Conservation (phyloP, 2,113 vertebrate genomes). For the Fulmarus glacialis region DNA sequence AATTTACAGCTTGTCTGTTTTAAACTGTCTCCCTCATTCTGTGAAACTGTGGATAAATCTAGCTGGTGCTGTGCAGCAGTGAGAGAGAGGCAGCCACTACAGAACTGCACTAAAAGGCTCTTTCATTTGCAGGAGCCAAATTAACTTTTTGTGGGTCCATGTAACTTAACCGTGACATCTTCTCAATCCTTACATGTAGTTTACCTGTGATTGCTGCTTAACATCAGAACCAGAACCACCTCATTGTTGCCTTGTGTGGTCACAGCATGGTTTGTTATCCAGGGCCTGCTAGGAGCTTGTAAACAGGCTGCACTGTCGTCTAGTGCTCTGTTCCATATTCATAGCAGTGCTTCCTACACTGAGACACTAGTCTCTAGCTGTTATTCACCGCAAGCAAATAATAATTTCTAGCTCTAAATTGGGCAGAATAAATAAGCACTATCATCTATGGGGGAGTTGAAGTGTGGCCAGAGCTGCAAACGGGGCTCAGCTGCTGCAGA, state of each 20-base stretch:
- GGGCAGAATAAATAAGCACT: not conserved
- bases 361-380: not conserved
- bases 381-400: not conserved
- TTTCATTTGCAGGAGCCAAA: not conserved
- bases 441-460: not conserved
- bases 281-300: not conserved
- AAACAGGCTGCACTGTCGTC: fast-evolving
- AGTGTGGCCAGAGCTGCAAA: not conserved
- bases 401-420: not conserved
- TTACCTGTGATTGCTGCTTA: not conserved
- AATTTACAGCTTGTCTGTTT: not conserved
- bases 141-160: not conserved
- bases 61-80: not conserved
- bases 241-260: not conserved
- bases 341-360: not conserved
- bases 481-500: not conserved
- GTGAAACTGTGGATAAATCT: not conserved
- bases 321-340: not conserved
- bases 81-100: not conserved
- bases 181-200: too few relatives aligned
- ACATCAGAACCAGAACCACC: not conserved
- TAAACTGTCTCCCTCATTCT: not conserved
- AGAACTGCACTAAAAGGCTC: not conserved
- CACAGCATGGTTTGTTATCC: not conserved
- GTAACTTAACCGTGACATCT: not conserved